These are phyloP conservation scores for Ectropis crepuscularia DNA, from an alignment of 2,888 invertebrate species.

Conservation along the genomic window DNA sequence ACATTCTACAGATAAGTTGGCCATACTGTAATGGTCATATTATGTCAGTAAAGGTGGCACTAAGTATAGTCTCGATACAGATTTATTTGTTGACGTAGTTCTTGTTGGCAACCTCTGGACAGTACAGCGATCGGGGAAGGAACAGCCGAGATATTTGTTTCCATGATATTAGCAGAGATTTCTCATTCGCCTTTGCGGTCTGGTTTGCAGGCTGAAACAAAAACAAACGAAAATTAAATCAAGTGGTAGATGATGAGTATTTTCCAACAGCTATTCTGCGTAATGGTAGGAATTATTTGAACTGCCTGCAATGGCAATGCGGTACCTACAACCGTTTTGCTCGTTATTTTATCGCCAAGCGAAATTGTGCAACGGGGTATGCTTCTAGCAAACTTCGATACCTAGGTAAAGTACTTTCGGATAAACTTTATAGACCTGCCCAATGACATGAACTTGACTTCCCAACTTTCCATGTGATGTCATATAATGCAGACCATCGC, in stretches of 20 bases:
- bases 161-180: slow-evolving; percentile 65
- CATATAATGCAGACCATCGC: no score
- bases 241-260: background rate
- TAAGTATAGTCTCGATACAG: background rate
- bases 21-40: background rate
- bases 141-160: slow-evolving; percentile 68
- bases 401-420: no score
- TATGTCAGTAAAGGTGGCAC: background rate
- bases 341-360: background rate
- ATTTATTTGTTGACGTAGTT: slow-evolving; percentile 53
- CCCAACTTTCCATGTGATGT: no score
- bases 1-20: no score
- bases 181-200: slow-evolving; percentile 51
- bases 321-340: background rate
- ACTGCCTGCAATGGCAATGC: background rate
- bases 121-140: slow-evolving; percentile 62
- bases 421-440: no score
- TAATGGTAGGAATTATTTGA: background rate
- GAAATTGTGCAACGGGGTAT: background rate
- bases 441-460: no score
- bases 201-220: slow-evolving; percentile 56
- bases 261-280: background rate
- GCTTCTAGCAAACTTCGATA: no score
- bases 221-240: no score
- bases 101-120: slow-evolving; percentile 57